Percentiles rank a stretch among this genome's conserved stretches.
Conservation (phyloP, 2,797 vertebrate genomes). For the Onychomys leucogaster region DNA sequence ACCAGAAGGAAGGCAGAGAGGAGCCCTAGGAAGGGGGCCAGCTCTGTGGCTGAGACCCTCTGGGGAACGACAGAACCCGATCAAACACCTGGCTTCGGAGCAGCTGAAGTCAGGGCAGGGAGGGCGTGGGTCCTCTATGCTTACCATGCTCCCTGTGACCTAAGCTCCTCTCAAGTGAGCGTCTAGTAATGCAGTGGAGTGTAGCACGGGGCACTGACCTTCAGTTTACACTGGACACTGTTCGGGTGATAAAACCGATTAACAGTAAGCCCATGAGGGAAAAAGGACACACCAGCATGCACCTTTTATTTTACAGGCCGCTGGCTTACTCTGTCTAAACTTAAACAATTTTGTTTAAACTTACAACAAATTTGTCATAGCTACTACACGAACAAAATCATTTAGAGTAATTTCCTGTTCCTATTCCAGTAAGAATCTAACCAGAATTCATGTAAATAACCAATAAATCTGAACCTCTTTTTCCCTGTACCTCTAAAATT, state of each 20-base stretch:
- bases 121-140: not conserved
- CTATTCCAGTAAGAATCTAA: not conserved
- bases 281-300: not conserved
- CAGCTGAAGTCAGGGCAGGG: not conserved
- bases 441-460: constrained; percentile 18
- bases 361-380: constrained; percentile 35
- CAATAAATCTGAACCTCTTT: not conserved
- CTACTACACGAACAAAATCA: not conserved
- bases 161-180: not conserved
- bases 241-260: not conserved
- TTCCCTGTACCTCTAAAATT: constrained; percentile 47
- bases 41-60: not conserved
- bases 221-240: not conserved
- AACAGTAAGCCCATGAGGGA: not conserved
- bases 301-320: not conserved
- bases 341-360: constrained; percentile 43
- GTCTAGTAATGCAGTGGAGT: not conserved
- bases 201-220: not conserved
- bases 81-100: not conserved
- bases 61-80: not conserved
- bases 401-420: constrained; percentile 52
- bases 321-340: constrained; percentile 51
- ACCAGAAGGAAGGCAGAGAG: not conserved
- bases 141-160: not conserved
- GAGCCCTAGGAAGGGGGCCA: too few relatives aligned